A percentile compares a stretch with the other conserved stretches of the same genome.
Evolutionary conservation across 1,140 invertebrate species (phyloP).

Genomic region (Nixonia krombeini): DNA sequence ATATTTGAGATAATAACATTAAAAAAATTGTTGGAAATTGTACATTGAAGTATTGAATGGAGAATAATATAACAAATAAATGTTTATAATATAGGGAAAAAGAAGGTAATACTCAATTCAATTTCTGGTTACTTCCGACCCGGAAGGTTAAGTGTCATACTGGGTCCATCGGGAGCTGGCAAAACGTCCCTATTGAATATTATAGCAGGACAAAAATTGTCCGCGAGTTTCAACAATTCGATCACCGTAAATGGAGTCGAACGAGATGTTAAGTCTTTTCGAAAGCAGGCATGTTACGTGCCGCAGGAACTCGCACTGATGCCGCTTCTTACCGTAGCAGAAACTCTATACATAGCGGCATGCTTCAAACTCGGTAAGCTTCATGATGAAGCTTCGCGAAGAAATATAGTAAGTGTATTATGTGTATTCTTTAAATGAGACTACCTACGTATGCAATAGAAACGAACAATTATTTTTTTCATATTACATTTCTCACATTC

Average conservation of each 20-base stretch:
- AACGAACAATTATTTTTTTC: too few species aligned
- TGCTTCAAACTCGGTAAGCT: slow-evolving; percentile 73
- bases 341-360: slow-evolving; percentile 78
- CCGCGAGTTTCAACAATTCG: slow-evolving; percentile 31
- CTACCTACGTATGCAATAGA: too few species aligned
- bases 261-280: slow-evolving; percentile 57
- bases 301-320: slow-evolving; percentile 80
- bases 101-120: slow-evolving; percentile 74
- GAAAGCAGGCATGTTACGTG: slow-evolving; percentile 77
- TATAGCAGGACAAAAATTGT: slow-evolving; percentile 63
- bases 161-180: slow-evolving; percentile 88
- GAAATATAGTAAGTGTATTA: slow-evolving; percentile 46
- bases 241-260: slow-evolving; percentile 49
- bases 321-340: slow-evolving; percentile 76
- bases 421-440: too few species aligned
- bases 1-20: too few species aligned
- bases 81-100: slow-evolving; percentile 51
- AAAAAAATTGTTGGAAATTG: too few species aligned
- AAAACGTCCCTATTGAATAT: slow-evolving; percentile 85
- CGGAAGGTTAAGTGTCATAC: slow-evolving; percentile 80
- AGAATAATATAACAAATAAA: slow-evolving; percentile 1
- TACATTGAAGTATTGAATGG: too few species aligned
- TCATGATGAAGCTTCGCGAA: neutral
- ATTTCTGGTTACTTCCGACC: slow-evolving; percentile 74
- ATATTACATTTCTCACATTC: too few species aligned